A percentile compares a stretch with the other conserved stretches of the same genome.
These are phyloP conservation scores for Dysdera silvatica DNA, from an alignment of 1,140 invertebrate species.

Conservation along the genomic window DNA sequence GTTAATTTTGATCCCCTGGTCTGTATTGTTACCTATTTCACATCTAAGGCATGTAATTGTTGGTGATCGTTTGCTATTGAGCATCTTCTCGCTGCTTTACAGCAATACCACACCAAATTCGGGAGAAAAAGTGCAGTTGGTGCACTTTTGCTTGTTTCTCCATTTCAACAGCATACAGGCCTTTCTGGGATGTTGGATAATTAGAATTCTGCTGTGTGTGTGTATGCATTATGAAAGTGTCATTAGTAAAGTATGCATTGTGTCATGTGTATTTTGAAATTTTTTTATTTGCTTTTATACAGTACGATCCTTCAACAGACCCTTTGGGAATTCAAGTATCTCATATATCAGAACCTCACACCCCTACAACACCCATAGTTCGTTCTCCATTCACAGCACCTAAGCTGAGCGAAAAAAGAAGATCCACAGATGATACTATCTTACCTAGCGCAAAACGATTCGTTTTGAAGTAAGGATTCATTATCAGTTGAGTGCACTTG, in stretches of 20 bases:
- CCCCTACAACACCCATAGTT: conserved; percentile 38
- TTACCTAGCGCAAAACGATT: conserved; percentile 58
- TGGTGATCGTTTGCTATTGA: no score
- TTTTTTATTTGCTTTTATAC: conserved; percentile 41
- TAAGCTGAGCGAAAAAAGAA: conserved; percentile 48
- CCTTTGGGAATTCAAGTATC: conserved; percentile 72
- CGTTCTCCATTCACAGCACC: conserved; percentile 5
- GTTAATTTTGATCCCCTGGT: no score
- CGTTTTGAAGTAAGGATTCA: conserved; percentile 44
- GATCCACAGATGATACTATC: conserved; percentile 32
- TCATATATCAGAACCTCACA: conserved; percentile 43
- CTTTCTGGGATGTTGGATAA: no score
- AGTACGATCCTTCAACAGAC: conserved; percentile 84
- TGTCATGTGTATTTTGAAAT: not conserved
- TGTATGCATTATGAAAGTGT: not conserved
- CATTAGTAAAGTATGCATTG: no score
- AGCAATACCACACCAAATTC: no score
- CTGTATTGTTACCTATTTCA: no score
- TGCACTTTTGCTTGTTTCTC: no score
- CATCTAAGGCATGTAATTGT: no score
- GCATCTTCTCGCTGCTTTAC: no score
- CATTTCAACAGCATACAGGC: no score
- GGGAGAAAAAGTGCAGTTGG: no score
- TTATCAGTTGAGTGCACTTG: not conserved
- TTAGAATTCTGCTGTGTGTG: no score